Conservation (phyloP, 2,888 invertebrate genomes). For the Tenthredo scrophulariae region DNA sequence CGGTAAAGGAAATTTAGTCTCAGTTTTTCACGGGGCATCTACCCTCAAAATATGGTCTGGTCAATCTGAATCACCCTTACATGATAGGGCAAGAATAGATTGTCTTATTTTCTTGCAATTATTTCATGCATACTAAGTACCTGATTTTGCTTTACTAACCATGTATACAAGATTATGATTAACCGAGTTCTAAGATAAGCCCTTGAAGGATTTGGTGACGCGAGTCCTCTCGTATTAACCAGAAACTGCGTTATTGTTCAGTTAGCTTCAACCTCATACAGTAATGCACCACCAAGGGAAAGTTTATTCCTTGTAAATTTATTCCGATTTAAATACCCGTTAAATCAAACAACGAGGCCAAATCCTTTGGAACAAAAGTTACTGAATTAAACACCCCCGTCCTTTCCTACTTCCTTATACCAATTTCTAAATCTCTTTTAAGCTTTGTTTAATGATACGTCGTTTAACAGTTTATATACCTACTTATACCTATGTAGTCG, state of each 20-base stretch:
- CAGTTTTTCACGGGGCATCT: too few relatives aligned
- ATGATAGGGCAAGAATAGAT: too few relatives aligned
- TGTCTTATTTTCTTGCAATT: too few relatives aligned
- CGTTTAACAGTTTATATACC: too few relatives aligned
- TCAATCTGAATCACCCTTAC: too few relatives aligned
- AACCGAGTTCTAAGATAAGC: slow-evolving; percentile 2
- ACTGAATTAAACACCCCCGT: background rate
- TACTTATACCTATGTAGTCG: background rate
- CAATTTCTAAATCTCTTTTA: background rate
- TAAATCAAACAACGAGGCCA: background rate
- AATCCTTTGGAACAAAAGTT: background rate
- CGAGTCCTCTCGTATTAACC: background rate
- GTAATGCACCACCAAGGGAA: background rate
- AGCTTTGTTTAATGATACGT: background rate
- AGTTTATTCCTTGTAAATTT: slow-evolving; percentile 5
- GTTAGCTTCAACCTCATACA: background rate
- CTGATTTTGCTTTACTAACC: background rate
- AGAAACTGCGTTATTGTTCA: background rate
- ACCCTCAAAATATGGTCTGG: too few relatives aligned
- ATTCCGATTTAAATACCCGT: slow-evolving; percentile 14
- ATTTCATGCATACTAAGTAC: too few relatives aligned
- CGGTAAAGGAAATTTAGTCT: too few relatives aligned
- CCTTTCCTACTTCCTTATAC: background rate
- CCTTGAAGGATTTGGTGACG: background rate
- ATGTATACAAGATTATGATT: background rate